phyloP scores from a whole-genome alignment of 2,888 invertebrate genomes.

The Beris chalybata region DNA sequence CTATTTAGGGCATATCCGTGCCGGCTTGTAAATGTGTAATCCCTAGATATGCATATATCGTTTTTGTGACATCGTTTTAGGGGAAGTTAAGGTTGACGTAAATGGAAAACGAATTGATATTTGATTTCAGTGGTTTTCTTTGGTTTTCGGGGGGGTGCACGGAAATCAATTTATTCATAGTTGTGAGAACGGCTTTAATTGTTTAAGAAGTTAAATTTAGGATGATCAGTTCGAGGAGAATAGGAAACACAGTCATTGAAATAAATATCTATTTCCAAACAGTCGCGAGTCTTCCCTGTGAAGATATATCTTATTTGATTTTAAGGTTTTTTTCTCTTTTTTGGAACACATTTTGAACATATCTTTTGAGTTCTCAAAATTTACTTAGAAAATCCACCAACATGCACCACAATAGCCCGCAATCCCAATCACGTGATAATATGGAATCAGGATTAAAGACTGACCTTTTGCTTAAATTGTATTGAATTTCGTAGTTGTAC shows the following conservation, averaged over 20 bases:
- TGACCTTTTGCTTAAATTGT: too few relatives aligned
- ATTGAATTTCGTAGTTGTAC: too few relatives aligned
- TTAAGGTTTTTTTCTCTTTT: slow-evolving; percentile 2
- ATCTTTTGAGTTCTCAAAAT: too few relatives aligned
- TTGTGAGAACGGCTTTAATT: neutral
- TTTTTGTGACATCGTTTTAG: slow-evolving; percentile 10
- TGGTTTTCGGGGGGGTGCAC: neutral
- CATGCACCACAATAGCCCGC: too few relatives aligned
- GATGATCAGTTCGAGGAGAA: slow-evolving; percentile 6
- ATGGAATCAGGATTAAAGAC: too few relatives aligned
- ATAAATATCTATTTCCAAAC: slow-evolving; percentile 6
- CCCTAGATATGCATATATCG: neutral
- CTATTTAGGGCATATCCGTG: slow-evolving; percentile 17
- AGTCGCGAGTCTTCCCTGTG: slow-evolving; percentile 19
- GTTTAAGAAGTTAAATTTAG: slow-evolving; percentile 22
- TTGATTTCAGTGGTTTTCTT: slow-evolving; percentile 24
- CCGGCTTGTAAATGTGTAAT: neutral
- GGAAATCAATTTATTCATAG: neutral
- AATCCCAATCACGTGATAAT: too few relatives aligned
- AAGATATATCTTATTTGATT: slow-evolving; percentile 16
- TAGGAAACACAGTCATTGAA: slow-evolving; percentile 1
- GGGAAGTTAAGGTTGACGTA: slow-evolving; percentile 19
- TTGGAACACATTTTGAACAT: too few relatives aligned
- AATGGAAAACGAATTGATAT: slow-evolving; percentile 25
- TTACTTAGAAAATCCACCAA: too few relatives aligned